Percentiles rank a stretch among this genome's conserved stretches.
phyloP scores from a whole-genome alignment of 2,797 vertebrate genomes.

The Poeciliopsis gracilis region DNA sequence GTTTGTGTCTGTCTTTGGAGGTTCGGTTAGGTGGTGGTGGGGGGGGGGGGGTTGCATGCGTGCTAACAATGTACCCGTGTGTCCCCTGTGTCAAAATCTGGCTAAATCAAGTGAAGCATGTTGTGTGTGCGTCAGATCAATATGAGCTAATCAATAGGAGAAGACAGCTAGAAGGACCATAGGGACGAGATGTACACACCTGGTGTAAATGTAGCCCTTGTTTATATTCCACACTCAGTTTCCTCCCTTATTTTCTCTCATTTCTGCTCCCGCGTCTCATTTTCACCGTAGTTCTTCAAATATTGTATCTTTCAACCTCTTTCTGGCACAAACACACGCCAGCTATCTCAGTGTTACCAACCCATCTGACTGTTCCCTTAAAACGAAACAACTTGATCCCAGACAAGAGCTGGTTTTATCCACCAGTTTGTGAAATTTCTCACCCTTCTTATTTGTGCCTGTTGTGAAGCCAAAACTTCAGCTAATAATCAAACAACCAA shows the following conservation, averaged over 20 bases:
- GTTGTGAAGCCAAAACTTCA: neutral
- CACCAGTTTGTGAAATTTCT: neutral
- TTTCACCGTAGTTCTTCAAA: conserved; percentile 47
- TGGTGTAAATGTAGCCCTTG: conserved; percentile 44
- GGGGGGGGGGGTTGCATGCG: neutral
- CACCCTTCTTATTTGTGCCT: neutral
- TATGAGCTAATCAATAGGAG: conserved; percentile 78
- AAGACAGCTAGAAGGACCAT: conserved; percentile 78
- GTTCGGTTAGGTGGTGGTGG: no score
- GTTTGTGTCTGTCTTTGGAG: conserved; percentile 11
- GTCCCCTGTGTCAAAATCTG: conserved; percentile 66
- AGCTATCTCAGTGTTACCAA: conserved; percentile 17
- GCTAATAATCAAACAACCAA: neutral
- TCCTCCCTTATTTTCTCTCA: conserved; percentile 63
- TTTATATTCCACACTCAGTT: conserved; percentile 70
- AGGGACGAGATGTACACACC: conserved; percentile 69
- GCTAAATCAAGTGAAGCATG: conserved; percentile 72
- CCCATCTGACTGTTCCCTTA: neutral
- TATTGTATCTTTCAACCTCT: conserved; percentile 33
- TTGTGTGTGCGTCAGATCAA: conserved; percentile 65
- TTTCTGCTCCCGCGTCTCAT: conserved; percentile 49
- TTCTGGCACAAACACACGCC: conserved; percentile 40
- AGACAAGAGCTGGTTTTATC: neutral
- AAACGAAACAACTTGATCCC: neutral
- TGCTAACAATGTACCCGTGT: conserved; percentile 67